phyloP scores from a whole-genome alignment of 2,888 invertebrate species.

The Sesia apiformis region DNA sequence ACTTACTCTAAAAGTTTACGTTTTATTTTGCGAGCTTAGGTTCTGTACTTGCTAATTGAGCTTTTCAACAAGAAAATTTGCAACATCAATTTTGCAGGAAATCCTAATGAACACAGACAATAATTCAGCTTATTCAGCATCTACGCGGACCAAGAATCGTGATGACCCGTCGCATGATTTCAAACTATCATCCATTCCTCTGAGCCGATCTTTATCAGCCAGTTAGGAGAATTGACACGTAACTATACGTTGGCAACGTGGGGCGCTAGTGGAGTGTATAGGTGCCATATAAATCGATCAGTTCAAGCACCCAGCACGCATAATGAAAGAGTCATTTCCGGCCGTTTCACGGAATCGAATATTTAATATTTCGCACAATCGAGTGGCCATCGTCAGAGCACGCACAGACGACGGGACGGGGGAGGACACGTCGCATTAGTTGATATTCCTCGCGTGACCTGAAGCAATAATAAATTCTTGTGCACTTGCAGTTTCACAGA shows the following conservation, averaged over 20 bases:
- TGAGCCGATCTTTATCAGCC: constrained; percentile 39
- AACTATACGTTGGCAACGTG: neutral
- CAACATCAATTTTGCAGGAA: neutral
- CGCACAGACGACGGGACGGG: constrained; percentile 35
- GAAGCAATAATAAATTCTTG: constrained; percentile 63
- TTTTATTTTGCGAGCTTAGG: too few relatives aligned
- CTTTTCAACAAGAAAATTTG: too few relatives aligned
- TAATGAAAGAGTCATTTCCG: constrained; percentile 64
- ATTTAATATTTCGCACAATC: constrained; percentile 34
- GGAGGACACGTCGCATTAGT: constrained; percentile 25
- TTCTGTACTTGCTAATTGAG: too few relatives aligned
- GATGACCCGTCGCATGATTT: neutral
- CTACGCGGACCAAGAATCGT: neutral
- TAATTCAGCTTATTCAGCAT: neutral
- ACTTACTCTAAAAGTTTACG: too few relatives aligned
- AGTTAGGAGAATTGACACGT: constrained; percentile 31
- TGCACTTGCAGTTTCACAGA: constrained; percentile 71
- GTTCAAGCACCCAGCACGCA: constrained; percentile 49
- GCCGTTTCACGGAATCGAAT: constrained; percentile 55
- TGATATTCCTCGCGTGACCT: constrained; percentile 59
- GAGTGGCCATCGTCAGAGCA: constrained; percentile 32
- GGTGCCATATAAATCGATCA: constrained; percentile 55
- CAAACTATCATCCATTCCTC: constrained; percentile 1
- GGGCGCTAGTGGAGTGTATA: constrained; percentile 21
- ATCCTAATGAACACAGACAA: neutral